Evolutionary conservation across 2,113 vertebrate species (phyloP).

Genomic region (Kryptolebias marmoratus): DNA sequence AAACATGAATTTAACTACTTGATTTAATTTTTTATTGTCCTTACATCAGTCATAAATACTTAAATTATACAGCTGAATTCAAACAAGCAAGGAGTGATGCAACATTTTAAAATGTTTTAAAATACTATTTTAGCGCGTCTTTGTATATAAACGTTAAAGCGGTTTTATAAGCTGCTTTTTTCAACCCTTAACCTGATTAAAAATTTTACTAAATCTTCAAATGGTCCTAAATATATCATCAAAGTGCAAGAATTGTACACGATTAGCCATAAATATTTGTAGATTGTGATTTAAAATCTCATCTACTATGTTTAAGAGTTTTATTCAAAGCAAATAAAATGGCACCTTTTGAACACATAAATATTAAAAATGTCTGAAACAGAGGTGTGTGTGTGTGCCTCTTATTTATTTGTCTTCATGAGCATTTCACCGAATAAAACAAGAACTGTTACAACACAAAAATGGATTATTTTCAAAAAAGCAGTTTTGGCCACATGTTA

Average conservation of each 20-base stretch:
- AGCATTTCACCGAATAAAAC: slow-evolving; percentile 83
- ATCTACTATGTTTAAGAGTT: too few relatives aligned
- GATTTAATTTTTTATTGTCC: neutral
- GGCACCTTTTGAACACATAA: neutral
- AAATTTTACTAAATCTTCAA: neutral
- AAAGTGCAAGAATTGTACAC: too few relatives aligned
- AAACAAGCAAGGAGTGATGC: slow-evolving; percentile 33
- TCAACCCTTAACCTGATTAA: neutral
- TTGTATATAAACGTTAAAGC: too few relatives aligned
- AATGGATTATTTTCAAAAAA: slow-evolving; percentile 74
- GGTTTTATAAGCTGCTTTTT: neutral
- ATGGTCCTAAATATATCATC: neutral
- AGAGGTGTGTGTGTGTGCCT: slow-evolving; percentile 74
- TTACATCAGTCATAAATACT: slow-evolving; percentile 23
- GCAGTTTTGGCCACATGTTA: slow-evolving; percentile 82
- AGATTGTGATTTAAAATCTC: too few relatives aligned
- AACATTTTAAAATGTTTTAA: slow-evolving; percentile 30
- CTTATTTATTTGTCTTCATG: slow-evolving; percentile 85
- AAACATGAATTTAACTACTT: neutral
- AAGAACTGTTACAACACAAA: slow-evolving; percentile 87
- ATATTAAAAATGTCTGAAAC: slow-evolving; percentile 32
- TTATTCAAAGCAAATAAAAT: too few relatives aligned
- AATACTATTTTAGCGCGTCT: slow-evolving; percentile 4
- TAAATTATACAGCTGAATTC: slow-evolving; percentile 22
- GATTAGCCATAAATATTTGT: too few relatives aligned